These are phyloP conservation scores for Cinclus mexicanus DNA, from an alignment of 2,113 vertebrate genomes.

Conservation along the genomic window DNA sequence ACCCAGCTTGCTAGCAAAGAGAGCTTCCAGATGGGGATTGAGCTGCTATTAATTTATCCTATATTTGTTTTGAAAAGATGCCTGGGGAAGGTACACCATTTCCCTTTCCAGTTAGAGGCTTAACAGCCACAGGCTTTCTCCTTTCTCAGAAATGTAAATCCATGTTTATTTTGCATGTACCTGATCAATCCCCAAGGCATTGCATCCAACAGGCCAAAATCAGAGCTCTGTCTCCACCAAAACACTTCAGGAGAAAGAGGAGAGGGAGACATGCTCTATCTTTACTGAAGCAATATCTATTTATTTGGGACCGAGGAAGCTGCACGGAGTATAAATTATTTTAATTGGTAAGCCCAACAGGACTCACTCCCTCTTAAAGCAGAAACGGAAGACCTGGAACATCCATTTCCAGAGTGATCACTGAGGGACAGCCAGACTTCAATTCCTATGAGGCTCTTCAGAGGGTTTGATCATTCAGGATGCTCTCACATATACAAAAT, in stretches of 20 bases:
- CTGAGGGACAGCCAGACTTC: neutral
- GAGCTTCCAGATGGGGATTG: neutral
- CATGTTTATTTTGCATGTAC: neutral
- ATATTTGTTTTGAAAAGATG: conserved; percentile 51
- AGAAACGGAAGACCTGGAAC: neutral
- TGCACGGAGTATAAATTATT: neutral
- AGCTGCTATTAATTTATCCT: conserved; percentile 23
- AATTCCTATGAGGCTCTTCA: neutral
- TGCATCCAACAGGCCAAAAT: neutral
- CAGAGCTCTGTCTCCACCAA: neutral
- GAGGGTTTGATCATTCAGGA: neutral
- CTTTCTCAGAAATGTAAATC: conserved; percentile 19
- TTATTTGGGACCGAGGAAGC: neutral
- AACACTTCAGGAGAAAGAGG: neutral
- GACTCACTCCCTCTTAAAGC: neutral
- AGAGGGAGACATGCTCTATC: neutral
- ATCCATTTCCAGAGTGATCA: neutral
- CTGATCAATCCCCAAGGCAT: neutral
- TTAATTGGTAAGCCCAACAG: neutral
- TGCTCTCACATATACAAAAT: neutral
- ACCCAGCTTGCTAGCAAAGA: neutral
- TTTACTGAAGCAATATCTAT: neutral
- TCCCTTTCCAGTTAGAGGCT: conserved; percentile 20
- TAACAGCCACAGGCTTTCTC: conserved; percentile 8
- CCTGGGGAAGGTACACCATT: neutral